Evolutionary conservation across 2,888 invertebrate species (phyloP).

Genomic region (Priocnemis perturbator): DNA sequence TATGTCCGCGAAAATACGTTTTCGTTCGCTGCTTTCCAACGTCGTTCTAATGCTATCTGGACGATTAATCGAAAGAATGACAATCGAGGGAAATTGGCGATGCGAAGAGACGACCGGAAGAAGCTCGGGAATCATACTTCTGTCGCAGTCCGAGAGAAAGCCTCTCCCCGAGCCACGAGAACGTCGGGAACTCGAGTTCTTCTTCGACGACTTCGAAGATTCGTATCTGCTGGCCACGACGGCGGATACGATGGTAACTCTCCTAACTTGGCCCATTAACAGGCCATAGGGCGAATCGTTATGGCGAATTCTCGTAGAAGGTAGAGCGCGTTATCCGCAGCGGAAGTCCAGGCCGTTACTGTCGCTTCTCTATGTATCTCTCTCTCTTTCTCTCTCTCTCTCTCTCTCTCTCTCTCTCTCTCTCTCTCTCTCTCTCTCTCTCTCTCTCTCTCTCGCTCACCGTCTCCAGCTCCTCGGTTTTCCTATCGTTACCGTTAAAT

Average conservation of each 20-base stretch:
- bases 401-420: conserved; percentile 6
- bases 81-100: conserved; percentile 34
- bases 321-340: conserved; percentile 46
- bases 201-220: conserved; percentile 52
- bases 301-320: conserved; percentile 48
- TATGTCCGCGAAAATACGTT: no score
- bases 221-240: conserved; percentile 43
- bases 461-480: no score
- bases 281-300: conserved; percentile 55
- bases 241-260: conserved; percentile 43
- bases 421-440: no score
- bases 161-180: background rate
- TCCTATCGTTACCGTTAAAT: conserved; percentile 16
- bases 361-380: conserved; percentile 6
- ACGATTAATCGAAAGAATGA: conserved; percentile 40
- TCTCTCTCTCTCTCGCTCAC: no score
- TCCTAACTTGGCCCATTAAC: conserved; percentile 59
- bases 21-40: background rate
- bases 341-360: conserved; percentile 42
- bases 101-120: conserved; percentile 12
- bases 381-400: conserved; percentile 5
- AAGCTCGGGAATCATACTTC: conserved; percentile 38
- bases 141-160: conserved; percentile 12
- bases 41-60: conserved; percentile 33
- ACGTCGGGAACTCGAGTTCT: conserved; percentile 29